These are phyloP conservation scores for Heliangelus exortis DNA, from an alignment of 2,797 vertebrate genomes.

Conservation along the genomic window DNA sequence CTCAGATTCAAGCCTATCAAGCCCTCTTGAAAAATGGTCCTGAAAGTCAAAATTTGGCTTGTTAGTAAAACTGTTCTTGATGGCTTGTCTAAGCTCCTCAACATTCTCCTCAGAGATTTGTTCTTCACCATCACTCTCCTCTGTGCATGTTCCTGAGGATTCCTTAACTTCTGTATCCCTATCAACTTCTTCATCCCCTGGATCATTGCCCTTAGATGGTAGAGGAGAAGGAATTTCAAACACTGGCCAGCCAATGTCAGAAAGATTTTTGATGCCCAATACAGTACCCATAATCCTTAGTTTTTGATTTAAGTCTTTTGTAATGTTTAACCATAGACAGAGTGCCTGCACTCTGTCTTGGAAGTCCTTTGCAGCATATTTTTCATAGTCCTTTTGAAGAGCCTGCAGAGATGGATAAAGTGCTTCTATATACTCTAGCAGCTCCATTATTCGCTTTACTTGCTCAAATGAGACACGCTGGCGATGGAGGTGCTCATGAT, in stretches of 20 bases:
- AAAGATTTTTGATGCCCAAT: slow-evolving; percentile 92
- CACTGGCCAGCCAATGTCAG: slow-evolving; percentile 97
- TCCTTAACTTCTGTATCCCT: slow-evolving; percentile 84
- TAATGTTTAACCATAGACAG: slow-evolving; percentile 98
- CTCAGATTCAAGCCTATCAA: slow-evolving; percentile 86
- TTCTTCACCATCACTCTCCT: slow-evolving; percentile 88
- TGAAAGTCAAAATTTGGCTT: slow-evolving; percentile 77
- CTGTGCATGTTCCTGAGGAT: slow-evolving; percentile 83
- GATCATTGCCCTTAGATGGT: slow-evolving; percentile 85
- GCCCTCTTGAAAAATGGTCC: slow-evolving; percentile 74
- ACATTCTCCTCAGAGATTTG: slow-evolving; percentile 40
- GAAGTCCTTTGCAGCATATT: slow-evolving; percentile 95
- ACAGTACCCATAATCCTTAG: slow-evolving; percentile 98
- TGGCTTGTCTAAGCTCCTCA: slow-evolving; percentile 52
- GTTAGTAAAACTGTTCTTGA: slow-evolving; percentile 50
- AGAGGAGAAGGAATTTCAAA: slow-evolving; percentile 98
- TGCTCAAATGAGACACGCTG: slow-evolving; percentile 96
- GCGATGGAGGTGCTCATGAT: slow-evolving; percentile 90
- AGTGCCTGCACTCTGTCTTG: slow-evolving; percentile 99
- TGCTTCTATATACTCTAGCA: slow-evolving; percentile 96
- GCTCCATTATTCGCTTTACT: slow-evolving; percentile 95
- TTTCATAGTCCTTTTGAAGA: slow-evolving; percentile 96
- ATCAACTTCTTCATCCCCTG: slow-evolving; percentile 83
- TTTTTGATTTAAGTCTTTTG: slow-evolving; percentile 99
- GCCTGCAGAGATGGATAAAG: slow-evolving; percentile 97